phyloP scores from a whole-genome alignment of 2,888 invertebrate genomes.

The Gymnocheta viridis region DNA sequence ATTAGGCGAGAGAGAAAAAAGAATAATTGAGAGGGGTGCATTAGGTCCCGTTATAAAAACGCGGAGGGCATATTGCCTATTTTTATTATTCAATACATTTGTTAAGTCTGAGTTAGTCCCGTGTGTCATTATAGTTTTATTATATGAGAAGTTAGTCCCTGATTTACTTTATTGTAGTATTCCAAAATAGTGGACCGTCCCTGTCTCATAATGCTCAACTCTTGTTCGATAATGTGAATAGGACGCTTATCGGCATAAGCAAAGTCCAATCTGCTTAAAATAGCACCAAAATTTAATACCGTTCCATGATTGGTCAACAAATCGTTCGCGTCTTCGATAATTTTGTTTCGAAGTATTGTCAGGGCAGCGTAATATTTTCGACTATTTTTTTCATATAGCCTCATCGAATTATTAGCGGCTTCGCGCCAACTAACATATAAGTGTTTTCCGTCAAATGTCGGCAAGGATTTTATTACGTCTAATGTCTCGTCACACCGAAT shows the following conservation, averaged over 20 bases:
- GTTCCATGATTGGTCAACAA: background rate
- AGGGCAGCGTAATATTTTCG: background rate
- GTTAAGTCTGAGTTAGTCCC: background rate
- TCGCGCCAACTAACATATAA: background rate
- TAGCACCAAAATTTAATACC: too few species aligned
- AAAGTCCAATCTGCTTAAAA: conserved; percentile 21
- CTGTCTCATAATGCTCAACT: conserved; percentile 55
- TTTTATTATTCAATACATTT: background rate
- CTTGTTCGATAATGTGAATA: conserved; percentile 55
- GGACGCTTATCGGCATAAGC: conserved; percentile 58
- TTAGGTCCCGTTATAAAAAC: background rate
- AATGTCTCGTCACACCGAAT: background rate
- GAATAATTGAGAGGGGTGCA: background rate
- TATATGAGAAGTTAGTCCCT: too few species aligned
- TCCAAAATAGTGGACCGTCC: conserved; percentile 18
- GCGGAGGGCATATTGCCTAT: background rate
- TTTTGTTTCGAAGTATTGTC: background rate
- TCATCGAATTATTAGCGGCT: background rate
- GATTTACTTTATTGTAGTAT: conserved; percentile 41
- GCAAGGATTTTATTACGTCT: background rate
- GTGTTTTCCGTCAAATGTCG: background rate
- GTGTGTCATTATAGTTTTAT: conserved; percentile 3
- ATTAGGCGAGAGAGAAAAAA: background rate
- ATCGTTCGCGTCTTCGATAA: background rate
- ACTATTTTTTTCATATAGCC: background rate